These are phyloP conservation scores for Oreohelix idahoensis DNA, from an alignment of 1,140 invertebrate genomes.

Conservation along the genomic window DNA sequence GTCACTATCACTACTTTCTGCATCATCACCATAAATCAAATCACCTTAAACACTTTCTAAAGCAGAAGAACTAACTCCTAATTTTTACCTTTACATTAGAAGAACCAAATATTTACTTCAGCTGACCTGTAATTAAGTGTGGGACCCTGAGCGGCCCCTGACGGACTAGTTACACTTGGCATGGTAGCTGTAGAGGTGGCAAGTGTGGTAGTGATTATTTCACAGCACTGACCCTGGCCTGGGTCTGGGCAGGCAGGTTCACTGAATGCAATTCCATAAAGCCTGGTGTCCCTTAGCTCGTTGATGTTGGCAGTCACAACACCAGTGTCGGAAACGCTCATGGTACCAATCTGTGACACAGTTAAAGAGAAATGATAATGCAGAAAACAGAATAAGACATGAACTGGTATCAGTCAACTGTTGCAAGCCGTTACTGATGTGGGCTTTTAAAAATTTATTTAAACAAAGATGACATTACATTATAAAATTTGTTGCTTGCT, in stretches of 20 bases:
- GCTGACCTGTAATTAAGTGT: not conserved
- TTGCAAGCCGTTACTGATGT: no score
- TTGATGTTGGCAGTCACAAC: no score
- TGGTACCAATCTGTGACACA: not conserved
- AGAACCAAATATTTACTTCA: not conserved
- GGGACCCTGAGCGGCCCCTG: not conserved
- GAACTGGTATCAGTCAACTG: no score
- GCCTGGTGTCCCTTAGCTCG: not conserved
- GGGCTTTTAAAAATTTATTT: no score
- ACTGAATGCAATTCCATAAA: not conserved
- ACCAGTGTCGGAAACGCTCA: not conserved
- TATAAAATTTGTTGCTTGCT: no score
- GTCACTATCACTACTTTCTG: no score
- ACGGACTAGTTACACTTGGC: not conserved
- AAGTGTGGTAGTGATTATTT: not conserved
- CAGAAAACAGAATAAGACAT: no score
- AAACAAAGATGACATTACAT: no score
- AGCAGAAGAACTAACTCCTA: no score
- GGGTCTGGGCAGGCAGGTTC: not conserved
- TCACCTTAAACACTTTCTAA: no score
- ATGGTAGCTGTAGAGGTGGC: constrained; percentile 4
- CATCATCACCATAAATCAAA: no score
- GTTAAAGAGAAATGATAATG: not conserved
- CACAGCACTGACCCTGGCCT: constrained; percentile 23
- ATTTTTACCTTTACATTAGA: no score